Evolutionary conservation across 2,797 vertebrate genomes (phyloP), one percentile per base, ranked within the genome.

Genomic region (Kryptolebias ocellatus): DNA sequence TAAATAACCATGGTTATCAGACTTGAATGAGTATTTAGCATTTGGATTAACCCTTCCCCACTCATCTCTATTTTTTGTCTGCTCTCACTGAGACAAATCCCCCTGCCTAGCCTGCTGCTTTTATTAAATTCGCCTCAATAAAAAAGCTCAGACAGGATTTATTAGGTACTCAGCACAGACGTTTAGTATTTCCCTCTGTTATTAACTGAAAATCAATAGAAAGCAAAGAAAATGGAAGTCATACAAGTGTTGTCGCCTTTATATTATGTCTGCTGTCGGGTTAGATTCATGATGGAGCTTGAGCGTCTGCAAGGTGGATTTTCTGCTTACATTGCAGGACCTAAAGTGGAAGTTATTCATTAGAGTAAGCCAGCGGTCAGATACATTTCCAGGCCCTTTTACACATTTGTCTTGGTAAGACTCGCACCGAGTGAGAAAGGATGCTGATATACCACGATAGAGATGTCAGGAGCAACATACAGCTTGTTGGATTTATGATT

Each of bases 121-220:
- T 99, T 99, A 99, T 99, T 99, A 98, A 99, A 99, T 99, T 98
- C 96, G 95, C 96, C 95, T 97, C 96, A 98, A 98, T 99, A 98
- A 98, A 99, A 97, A 97, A 97, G 96, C 96, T 96, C 96, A 97
- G 97, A 95, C 96, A 96, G 96, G 96, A 99, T 99, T 99, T 99
- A 99, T 99, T 98, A 98, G 96, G 96, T 98, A 98, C 97, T 99
- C 97, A 98, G 95, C 94, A 90, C 86, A 90, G 96, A 96, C 97
- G 95, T 99, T 99, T 99, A 99, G 97, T 98, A 98, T 98, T 98
- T 97, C 95, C 94, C 90, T 95, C 95, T 94, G 96, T 98, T 99
- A 99, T 99, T 99, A 99, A 99, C 97, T 98, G 97, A 99, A 99
- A 99, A 99, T 99, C 97, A 98, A 99, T 99, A 98, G 96, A 98